Conservation (phyloP, 2,888 invertebrate genomes). For the Dryomyza anilis region DNA sequence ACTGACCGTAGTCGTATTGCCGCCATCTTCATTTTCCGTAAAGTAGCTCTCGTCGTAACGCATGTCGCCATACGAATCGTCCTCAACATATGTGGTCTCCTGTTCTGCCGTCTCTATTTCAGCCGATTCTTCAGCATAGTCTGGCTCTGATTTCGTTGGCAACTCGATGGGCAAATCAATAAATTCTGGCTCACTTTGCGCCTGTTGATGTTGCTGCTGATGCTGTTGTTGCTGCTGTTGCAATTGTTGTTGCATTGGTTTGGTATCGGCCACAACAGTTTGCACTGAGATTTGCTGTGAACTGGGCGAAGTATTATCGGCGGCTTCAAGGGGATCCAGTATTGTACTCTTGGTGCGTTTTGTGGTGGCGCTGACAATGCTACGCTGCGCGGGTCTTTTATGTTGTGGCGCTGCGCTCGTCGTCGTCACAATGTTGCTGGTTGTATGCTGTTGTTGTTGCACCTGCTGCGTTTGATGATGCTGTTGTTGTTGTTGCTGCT, state of each 20-base stretch:
- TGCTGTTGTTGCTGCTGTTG: too few species aligned
- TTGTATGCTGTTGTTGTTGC: constrained; percentile 36
- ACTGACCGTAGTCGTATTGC: constrained; percentile 40
- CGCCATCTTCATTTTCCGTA: constrained; percentile 61
- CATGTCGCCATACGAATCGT: constrained; percentile 72
- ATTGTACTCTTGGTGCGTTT: constrained; percentile 55
- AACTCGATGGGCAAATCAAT: constrained; percentile 63
- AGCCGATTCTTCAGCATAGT: constrained; percentile 69
- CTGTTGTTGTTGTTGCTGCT: constrained; percentile 36
- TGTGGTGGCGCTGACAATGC: constrained; percentile 47
- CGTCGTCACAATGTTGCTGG: constrained; percentile 41
- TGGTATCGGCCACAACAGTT: constrained; percentile 61
- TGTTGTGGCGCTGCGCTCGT: too few species aligned
- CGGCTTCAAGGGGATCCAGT: constrained; percentile 68
- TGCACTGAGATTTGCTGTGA: constrained; percentile 62
- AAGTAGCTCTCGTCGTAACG: constrained; percentile 62
- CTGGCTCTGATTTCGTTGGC: constrained; percentile 72
- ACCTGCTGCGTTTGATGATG: constrained; percentile 46
- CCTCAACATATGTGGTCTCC: constrained; percentile 70
- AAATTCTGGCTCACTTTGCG: constrained; percentile 57
- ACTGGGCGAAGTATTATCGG: constrained; percentile 63
- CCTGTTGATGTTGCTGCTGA: constrained; percentile 42
- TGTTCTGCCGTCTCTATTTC: constrained; percentile 70
- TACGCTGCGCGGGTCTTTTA: constrained; percentile 57
- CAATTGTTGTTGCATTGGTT: too few species aligned